These are phyloP conservation scores for Drosophila quadrilineata DNA, from an alignment of 1,140 invertebrate species.

Conservation along the genomic window DNA sequence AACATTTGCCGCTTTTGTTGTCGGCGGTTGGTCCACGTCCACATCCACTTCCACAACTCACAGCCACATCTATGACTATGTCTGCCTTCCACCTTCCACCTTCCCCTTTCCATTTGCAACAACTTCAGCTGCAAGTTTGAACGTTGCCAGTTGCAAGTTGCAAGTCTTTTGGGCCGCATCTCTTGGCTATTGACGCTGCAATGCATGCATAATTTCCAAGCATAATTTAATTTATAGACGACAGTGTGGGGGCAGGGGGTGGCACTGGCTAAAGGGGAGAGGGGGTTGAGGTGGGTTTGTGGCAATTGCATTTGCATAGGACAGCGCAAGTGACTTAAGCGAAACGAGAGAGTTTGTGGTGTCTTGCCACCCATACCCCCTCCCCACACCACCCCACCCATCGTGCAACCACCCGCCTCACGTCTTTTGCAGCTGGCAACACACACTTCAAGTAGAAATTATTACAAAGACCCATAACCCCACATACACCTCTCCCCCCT, in stretches of 20 bases:
- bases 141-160: background rate
- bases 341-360: slow-evolving; percentile 11
- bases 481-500: no score
- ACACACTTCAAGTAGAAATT: slow-evolving; percentile 60
- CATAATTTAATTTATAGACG: slow-evolving; percentile 80
- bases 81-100: slow-evolving; percentile 48
- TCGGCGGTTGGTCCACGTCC: slow-evolving; percentile 66
- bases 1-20: slow-evolving; percentile 62
- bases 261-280: background rate
- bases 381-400: background rate
- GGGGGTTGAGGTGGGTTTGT: background rate
- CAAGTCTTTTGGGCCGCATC: slow-evolving; percentile 34
- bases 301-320: slow-evolving; percentile 76
- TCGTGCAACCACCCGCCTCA: background rate
- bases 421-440: no score
- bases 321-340: slow-evolving; percentile 77
- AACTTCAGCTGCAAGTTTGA: slow-evolving; percentile 1
- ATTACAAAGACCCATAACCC: slow-evolving; percentile 71
- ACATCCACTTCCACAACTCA: slow-evolving; percentile 21
- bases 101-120: slow-evolving; percentile 37
- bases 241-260: slow-evolving; percentile 20
- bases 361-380: background rate
- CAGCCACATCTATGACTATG: background rate
- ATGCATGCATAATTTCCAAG: slow-evolving; percentile 79
- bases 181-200: slow-evolving; percentile 70